phyloP scores from a whole-genome alignment of 2,113 vertebrate species.

The Redunca redunca region DNA sequence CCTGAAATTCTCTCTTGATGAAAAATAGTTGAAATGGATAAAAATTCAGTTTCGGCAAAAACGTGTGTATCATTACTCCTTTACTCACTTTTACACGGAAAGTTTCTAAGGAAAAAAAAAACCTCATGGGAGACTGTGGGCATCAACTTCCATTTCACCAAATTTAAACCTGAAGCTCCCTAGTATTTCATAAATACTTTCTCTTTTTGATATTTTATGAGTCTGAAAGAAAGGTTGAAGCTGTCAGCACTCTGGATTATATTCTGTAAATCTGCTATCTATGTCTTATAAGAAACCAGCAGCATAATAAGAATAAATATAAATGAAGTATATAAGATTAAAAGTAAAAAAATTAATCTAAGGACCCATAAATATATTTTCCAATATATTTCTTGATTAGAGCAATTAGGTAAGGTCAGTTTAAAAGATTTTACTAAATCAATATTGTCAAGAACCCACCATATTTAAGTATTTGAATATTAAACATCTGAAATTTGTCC shows the following conservation, averaged over 20 bases:
- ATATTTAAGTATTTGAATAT: constrained; percentile 28
- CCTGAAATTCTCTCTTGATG: neutral
- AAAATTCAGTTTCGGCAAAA: constrained; percentile 15
- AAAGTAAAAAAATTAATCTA: neutral
- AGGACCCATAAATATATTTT: constrained; percentile 26
- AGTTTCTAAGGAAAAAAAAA: constrained; percentile 27
- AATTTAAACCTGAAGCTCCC: constrained; percentile 27
- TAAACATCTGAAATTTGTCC: neutral
- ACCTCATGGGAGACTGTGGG: neutral
- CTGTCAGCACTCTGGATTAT: neutral
- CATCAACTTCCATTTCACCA: constrained; percentile 42
- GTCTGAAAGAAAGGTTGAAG: constrained; percentile 9
- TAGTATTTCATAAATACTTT: constrained; percentile 4
- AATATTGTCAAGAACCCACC: neutral
- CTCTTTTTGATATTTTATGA: constrained; percentile 26
- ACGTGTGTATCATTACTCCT: neutral
- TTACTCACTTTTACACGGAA: neutral
- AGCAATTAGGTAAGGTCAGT: neutral
- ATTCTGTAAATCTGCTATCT: constrained; percentile 22
- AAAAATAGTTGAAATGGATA: neutral
- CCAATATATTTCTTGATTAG: neutral
- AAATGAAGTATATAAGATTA: neutral
- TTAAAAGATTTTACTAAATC: constrained; percentile 41
- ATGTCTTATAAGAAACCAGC: neutral
- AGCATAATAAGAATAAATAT: neutral